Evolutionary conservation across 2,888 invertebrate genomes (phyloP).

Genomic region (Drosophila aldrichi): DNA sequence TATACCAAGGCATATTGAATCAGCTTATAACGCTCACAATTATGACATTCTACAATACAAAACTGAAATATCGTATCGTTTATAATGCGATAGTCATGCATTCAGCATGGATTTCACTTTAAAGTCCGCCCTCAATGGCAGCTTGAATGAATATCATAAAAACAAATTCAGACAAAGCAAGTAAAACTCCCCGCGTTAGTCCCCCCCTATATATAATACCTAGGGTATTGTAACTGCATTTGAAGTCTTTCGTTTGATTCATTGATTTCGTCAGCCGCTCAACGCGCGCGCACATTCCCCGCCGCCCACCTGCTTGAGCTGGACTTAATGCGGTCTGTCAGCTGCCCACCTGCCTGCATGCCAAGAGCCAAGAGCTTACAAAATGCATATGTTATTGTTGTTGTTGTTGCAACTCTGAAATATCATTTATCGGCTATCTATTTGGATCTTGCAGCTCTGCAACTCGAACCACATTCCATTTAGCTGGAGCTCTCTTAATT

Average conservation of each 20-base stretch:
- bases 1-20: background rate
- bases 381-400: conserved; percentile 19
- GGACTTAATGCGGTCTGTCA: conserved; percentile 10
- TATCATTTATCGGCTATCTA: conserved; percentile 64
- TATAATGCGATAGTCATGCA: conserved; percentile 19
- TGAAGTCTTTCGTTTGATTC: conserved; percentile 41
- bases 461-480: conserved; percentile 52
- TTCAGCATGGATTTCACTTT: conserved; percentile 17
- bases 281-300: conserved; percentile 4
- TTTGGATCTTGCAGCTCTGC: conserved; percentile 35
- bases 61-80: background rate
- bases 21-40: background rate
- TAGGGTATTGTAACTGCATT: conserved; percentile 24
- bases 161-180: conserved; percentile 19
- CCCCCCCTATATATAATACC: conserved; percentile 5
- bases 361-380: conserved; percentile 40
- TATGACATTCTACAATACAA: conserved; percentile 6
- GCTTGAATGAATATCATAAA: conserved; percentile 4
- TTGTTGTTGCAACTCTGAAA: conserved; percentile 21
- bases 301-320: conserved; percentile 11
- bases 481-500: conserved; percentile 55
- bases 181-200: background rate
- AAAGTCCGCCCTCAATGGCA: conserved; percentile 2
- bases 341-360: conserved; percentile 24
- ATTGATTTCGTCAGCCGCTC: conserved; percentile 52